Evolutionary conservation across 2,888 invertebrate species (phyloP), one percentile per base, ranked within the genome.

Genomic region (Lysandra bellargus): DNA sequence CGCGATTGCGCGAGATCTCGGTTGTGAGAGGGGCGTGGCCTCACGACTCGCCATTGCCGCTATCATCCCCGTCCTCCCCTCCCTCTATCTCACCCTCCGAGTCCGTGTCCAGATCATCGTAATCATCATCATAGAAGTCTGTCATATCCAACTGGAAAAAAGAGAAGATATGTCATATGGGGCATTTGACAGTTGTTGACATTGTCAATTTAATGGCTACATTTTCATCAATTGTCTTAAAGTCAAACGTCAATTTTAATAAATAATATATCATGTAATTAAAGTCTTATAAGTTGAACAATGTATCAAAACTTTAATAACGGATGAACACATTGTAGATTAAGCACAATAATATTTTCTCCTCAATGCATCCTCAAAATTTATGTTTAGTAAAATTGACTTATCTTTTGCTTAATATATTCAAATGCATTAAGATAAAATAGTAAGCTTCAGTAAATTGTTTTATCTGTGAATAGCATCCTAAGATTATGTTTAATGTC

Each of bases 121-220:
- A 98, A 88, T 98, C 98, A 89, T 98, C 98, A 88, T 98, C 98
- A 95, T 99, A 99, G 93, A 98, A 99, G 91, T 99, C 99, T 84
- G 98, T 98, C 96, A 98, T 97, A 90, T 99, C 99, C 84, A 97
- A 93, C 91, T 96, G 95, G 9, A 87, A 88, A 79, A 64, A 37
- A 30, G 40, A 33, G 4, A 37, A 79, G 12, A 76, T 37, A 37
- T 37, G 37, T 37, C 37, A 37, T 9, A 49, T 23, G 23, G 7
- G 37, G 40, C 23, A 53, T 33, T 57, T 9, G 64, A 37, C 9
- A 30, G 64, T 64, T 30, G 61, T 9, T 49, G 49, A 49, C 49
- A 49, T 49, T 49, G 49, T 9, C 49, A 49, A 49, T 49, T 49
- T 49, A 9, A 49, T 49, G 49, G 49, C 49, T 49, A 49, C 9